phyloP scores from a whole-genome alignment of 2,797 vertebrate genomes.

The Peromyscus nudipes region DNA sequence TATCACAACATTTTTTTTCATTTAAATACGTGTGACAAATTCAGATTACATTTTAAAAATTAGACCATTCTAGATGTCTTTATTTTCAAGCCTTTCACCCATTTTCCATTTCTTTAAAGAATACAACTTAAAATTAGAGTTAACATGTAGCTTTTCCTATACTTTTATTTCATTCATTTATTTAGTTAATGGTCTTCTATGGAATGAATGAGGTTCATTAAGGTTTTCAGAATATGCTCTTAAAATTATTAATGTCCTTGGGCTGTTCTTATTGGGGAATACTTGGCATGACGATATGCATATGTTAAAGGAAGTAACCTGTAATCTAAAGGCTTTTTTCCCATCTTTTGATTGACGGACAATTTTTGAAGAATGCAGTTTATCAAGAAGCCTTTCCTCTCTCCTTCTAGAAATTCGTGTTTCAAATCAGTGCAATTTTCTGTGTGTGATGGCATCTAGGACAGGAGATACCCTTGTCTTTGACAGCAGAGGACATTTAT shows the following conservation, averaged over 20 bases:
- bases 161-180: constrained; percentile 30
- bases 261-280: constrained; percentile 5
- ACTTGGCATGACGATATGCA: not conserved
- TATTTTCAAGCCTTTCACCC: not conserved
- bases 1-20: not conserved
- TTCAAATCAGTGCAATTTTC: constrained; percentile 87
- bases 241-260: constrained; percentile 29
- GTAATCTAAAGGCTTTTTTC: constrained; percentile 80
- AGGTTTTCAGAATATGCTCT: constrained; percentile 8
- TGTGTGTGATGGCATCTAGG: constrained; percentile 84
- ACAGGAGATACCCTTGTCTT: constrained; percentile 90
- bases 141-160: not conserved
- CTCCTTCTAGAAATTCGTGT: constrained; percentile 84
- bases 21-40: not conserved
- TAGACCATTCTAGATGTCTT: not conserved
- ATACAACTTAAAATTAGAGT: constrained; percentile 39
- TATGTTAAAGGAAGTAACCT: constrained; percentile 81
- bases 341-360: constrained; percentile 84
- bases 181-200: constrained; percentile 58
- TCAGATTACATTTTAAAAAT: not conserved
- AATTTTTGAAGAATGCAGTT: constrained; percentile 85
- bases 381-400: constrained; percentile 85
- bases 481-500: constrained; percentile 90
- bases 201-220: constrained; percentile 30
- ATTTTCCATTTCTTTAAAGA: constrained; percentile 36